These are phyloP conservation scores for Epistrophe eligans DNA, from an alignment of 2,888 invertebrate genomes.

Conservation along the genomic window DNA sequence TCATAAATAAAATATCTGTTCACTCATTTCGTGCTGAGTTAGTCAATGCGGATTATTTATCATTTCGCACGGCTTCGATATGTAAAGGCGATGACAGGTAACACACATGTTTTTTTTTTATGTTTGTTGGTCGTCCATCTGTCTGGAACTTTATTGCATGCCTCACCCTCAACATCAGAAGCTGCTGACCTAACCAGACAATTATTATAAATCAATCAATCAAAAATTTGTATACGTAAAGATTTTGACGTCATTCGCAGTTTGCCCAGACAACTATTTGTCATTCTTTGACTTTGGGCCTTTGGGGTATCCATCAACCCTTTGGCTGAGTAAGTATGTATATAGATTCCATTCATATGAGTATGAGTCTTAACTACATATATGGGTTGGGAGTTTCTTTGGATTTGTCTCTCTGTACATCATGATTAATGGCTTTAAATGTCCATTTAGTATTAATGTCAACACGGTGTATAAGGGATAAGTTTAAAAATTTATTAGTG, in stretches of 20 bases:
- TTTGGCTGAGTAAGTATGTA: not conserved
- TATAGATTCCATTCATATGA: not conserved
- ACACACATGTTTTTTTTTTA: conserved; percentile 50
- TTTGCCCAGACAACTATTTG: conserved; percentile 67
- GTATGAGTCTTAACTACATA: not conserved
- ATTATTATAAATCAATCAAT: conserved; percentile 75
- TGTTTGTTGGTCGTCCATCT: conserved; percentile 42
- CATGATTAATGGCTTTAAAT: not conserved
- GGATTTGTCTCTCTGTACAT: not conserved
- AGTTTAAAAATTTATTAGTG: too few relatives aligned
- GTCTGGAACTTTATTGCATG: conserved; percentile 45
- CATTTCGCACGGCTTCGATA: conserved; percentile 52
- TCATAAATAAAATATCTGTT: conserved; percentile 62
- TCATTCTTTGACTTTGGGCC: conserved; percentile 56
- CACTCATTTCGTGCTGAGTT: conserved; percentile 65
- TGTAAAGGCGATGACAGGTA: conserved; percentile 46
- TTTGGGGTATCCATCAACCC: conserved; percentile 18
- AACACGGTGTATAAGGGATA: not conserved
- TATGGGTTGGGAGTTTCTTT: not conserved
- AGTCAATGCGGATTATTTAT: conserved; percentile 69
- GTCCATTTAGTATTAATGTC: not conserved
- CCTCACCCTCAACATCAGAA: conserved; percentile 43
- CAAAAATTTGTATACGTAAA: conserved; percentile 45
- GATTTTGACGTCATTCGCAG: conserved; percentile 44
- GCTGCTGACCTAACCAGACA: conserved; percentile 54